Evolutionary conservation across 2,888 invertebrate genomes (phyloP).

Genomic region (Invenusta paracnida): DNA sequence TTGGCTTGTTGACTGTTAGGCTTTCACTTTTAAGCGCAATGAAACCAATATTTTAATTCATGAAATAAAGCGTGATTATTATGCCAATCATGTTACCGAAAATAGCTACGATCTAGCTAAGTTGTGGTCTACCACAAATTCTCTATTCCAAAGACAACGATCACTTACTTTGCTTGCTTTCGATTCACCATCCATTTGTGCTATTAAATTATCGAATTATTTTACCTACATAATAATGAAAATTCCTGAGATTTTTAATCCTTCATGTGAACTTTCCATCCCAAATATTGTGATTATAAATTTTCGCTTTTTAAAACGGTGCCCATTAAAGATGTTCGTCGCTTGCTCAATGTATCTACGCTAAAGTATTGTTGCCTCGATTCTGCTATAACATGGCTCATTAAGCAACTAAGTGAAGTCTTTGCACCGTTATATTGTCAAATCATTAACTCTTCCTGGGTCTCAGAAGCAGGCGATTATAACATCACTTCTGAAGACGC

Average conservation of each 20-base stretch:
- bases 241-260: not conserved
- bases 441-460: not conserved
- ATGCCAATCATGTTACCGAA: not conserved
- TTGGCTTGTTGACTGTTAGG: not conserved
- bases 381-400: not conserved
- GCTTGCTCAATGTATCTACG: conserved; percentile 2
- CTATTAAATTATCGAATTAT: conserved; percentile 5
- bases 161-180: not conserved
- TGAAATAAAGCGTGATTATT: not conserved
- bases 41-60: not conserved
- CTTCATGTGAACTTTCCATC: not conserved
- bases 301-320: not conserved
- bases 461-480: conserved; percentile 11
- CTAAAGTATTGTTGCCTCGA: not conserved
- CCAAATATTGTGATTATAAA: not conserved
- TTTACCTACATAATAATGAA: not conserved
- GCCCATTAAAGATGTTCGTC: not conserved
- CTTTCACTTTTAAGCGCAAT: not conserved
- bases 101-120: not conserved
- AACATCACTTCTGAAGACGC: conserved; percentile 44
- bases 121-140: conserved; percentile 1
- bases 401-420: conserved; percentile 5
- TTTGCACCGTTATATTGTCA: not conserved
- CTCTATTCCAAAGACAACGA: not conserved
- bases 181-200: not conserved